A percentile compares a stretch with the other conserved stretches of the same genome.
Conservation (phyloP, 2,888 invertebrate genomes). For the Chrysodeixis includens region DNA sequence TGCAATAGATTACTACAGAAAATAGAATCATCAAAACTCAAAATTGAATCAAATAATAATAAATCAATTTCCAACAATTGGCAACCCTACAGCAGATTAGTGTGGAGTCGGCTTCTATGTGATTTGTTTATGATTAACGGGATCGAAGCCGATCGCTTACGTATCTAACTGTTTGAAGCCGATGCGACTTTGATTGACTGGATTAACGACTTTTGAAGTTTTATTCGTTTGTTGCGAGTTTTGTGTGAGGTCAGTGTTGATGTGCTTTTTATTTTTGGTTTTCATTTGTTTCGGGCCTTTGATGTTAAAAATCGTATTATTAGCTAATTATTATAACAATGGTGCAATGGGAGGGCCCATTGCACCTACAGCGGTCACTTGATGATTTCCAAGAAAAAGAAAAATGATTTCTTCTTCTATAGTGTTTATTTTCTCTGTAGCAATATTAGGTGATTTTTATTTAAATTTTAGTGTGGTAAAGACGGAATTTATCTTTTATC, state of each 20-base stretch:
- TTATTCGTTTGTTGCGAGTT: constrained; percentile 19
- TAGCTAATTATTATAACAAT: too few species aligned
- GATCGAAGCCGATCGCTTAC: constrained; percentile 1
- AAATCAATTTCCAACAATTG: background rate
- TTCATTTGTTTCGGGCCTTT: background rate
- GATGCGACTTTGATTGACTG: constrained; percentile 25
- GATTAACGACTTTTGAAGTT: constrained; percentile 27
- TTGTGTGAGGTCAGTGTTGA: background rate
- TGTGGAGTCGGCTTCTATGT: constrained; percentile 36
- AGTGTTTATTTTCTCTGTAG: too few species aligned
- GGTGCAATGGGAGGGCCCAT: too few species aligned
- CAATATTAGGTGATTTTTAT: too few species aligned
- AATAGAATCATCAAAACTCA: background rate
- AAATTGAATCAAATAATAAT: background rate
- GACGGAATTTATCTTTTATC: too few species aligned
- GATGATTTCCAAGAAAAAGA: too few species aligned
- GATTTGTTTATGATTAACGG: constrained; percentile 31
- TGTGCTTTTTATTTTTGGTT: background rate
- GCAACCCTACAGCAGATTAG: constrained; percentile 22
- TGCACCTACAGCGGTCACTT: too few species aligned
- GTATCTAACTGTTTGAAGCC: constrained; percentile 21
- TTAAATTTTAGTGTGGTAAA: too few species aligned
- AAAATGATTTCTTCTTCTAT: too few species aligned
- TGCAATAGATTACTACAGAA: too few species aligned
- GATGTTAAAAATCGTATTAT: background rate